These are phyloP conservation scores for Mercenaria mercenaria DNA, from an alignment of 1,140 invertebrate species.

Conservation along the genomic window DNA sequence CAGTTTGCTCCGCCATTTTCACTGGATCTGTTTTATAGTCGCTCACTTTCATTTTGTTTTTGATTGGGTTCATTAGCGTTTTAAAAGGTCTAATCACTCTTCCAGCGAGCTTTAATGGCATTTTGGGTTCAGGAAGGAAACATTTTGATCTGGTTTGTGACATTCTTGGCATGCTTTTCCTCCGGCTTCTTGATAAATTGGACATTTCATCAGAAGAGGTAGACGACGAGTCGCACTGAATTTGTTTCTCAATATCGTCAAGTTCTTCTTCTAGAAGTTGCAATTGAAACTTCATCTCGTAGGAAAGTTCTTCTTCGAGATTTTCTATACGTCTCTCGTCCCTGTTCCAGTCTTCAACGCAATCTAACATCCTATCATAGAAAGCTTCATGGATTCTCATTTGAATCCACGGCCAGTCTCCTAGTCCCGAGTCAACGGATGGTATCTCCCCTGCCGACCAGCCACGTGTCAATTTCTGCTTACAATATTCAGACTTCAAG, in stretches of 20 bases:
- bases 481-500: slow-evolving; percentile 7
- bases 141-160: slow-evolving; percentile 18
- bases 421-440: not conserved
- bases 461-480: not conserved
- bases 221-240: slow-evolving; percentile 43
- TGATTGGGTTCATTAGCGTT: not conserved
- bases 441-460: slow-evolving; percentile 5
- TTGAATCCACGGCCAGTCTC: slow-evolving; percentile 36
- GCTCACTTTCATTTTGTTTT: slow-evolving; percentile 29
- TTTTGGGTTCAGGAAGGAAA: not conserved
- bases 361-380: slow-evolving; percentile 32
- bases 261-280: slow-evolving; percentile 70
- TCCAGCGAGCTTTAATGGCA: slow-evolving; percentile 18
- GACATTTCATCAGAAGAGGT: slow-evolving; percentile 42
- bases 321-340: slow-evolving; percentile 19
- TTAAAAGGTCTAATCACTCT: slow-evolving; percentile 34
- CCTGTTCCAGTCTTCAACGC: slow-evolving; percentile 53
- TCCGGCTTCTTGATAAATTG: not conserved
- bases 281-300: slow-evolving; percentile 53
- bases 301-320: slow-evolving; percentile 33
- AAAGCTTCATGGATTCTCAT: slow-evolving; percentile 24
- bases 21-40: slow-evolving; percentile 44
- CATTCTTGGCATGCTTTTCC: not conserved
- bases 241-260: slow-evolving; percentile 62
- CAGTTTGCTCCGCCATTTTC: slow-evolving; percentile 4